Base-by-base conservation (phyloP, 1,140 invertebrate genomes). In the Archegozetes longisetosus region DNA sequence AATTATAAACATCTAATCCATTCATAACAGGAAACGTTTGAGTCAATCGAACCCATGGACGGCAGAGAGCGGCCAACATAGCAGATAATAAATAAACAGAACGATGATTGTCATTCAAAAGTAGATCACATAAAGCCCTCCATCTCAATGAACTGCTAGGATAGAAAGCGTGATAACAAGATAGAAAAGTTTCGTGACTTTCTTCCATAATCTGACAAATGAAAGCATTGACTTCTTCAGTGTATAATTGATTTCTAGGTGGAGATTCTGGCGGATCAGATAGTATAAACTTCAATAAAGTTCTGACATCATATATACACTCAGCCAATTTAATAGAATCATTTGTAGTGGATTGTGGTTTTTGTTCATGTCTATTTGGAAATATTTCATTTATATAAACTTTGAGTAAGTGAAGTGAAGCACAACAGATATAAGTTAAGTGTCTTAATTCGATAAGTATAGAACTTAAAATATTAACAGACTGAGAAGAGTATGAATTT, bases 101-200 rank as follows among this genome's bases (percentile, higher is more conserved):
- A 17, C 73, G 72, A 20, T 66, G 63, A 1, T 28, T 40, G 32
- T 65, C 55, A 46, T 58, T 79, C 47, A 66, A 53, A 24, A 95
- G 74, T 17, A 94, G 71, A 68, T 91, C 85, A 73, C 90, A 93
- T 0, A 96, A 71, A 68, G 85, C 86, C 59, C 83, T 83, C 91
- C 92, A 95, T 70, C 95, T 95, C 22, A 95, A 75, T 59, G 82
- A 83, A 0, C 86, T 85, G 1, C 89, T 95, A 0, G 93, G 91
- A 74, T 93, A 96, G 74, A 96, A 96, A 0, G 88, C 88, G 73
- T 95, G 88, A 68, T 92, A 96, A 71, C 91, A 94, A 2, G 83
- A 76, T 2, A 89, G 84, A 70, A 94, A 91, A 12, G 89, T 92
- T 55, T 82, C 78, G 66, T 94, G 87, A 66, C 87, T 90, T 68